Conservation (phyloP, 1,140 invertebrate genomes). For the Bombus turneri region DNA sequence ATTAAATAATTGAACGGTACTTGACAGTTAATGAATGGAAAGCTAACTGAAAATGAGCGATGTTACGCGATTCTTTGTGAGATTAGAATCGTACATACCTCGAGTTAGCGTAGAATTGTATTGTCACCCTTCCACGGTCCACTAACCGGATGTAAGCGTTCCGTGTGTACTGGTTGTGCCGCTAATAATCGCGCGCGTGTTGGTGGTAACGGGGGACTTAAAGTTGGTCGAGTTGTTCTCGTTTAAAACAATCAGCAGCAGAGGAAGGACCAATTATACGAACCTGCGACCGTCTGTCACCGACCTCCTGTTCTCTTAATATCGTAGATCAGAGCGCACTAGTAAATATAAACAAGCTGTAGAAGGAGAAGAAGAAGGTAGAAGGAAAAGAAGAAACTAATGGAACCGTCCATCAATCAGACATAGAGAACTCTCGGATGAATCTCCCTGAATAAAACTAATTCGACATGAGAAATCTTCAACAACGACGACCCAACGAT, state of each 20-base stretch:
- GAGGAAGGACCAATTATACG: conserved; percentile 79
- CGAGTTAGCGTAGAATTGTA: conserved; percentile 48
- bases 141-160: conserved; percentile 76
- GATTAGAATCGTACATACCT: conserved; percentile 62
- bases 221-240: conserved; percentile 76
- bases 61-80: conserved; percentile 35
- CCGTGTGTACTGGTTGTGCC: conserved; percentile 69
- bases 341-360: conserved; percentile 49
- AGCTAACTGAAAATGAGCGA: conserved; percentile 33
- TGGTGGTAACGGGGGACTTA: conserved; percentile 72
- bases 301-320: conserved; percentile 61
- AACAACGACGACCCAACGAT: too few species aligned
- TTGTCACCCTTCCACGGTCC: conserved; percentile 63
- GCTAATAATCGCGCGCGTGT: conserved; percentile 78
- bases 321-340: conserved; percentile 36
- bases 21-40: neutral
- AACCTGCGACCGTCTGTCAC: conserved; percentile 70
- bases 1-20: neutral
- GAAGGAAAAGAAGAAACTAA: too few species aligned
- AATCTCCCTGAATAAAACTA: neutral
- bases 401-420: neutral
- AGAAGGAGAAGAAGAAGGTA: neutral
- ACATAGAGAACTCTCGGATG: neutral
- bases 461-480: neutral
- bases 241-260: conserved; percentile 81